Conservation (phyloP, 2,888 invertebrate genomes). For the Plebejus melissa region DNA sequence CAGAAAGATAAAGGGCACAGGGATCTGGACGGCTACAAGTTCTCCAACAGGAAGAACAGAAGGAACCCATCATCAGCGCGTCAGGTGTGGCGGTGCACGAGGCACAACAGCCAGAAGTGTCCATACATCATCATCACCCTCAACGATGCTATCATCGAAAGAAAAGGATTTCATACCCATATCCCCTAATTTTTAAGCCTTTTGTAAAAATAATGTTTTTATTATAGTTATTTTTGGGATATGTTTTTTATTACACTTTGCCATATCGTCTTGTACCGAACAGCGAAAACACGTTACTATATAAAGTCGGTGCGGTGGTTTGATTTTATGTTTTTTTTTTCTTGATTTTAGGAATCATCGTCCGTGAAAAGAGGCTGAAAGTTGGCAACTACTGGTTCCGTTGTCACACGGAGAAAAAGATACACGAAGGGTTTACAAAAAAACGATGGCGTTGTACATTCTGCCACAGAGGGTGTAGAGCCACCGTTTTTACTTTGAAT, state of each 20-base stretch:
- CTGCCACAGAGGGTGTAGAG: not conserved
- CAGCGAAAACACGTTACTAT: no score
- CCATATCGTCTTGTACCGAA: not conserved
- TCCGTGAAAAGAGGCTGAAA: not conserved
- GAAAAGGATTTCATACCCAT: constrained; percentile 29
- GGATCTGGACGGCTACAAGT: constrained; percentile 17
- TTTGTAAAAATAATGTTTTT: not conserved
- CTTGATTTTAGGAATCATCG: not conserved
- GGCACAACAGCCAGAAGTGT: constrained; percentile 44
- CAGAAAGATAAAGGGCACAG: not conserved
- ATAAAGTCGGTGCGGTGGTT: no score
- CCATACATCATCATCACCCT: constrained; percentile 42
- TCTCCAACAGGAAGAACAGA: constrained; percentile 2
- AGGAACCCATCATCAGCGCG: not conserved
- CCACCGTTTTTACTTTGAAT: not conserved
- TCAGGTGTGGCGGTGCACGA: constrained; percentile 37
- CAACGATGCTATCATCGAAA: constrained; percentile 31
- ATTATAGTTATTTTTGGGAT: not conserved
- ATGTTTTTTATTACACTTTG: not conserved
- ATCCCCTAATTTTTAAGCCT: constrained; percentile 7
- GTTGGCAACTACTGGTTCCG: not conserved
- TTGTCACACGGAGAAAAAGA: not conserved
- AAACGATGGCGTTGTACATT: not conserved
- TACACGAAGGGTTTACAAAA: not conserved
- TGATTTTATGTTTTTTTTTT: not conserved